Evolutionary conservation across 2,888 invertebrate species (phyloP), one percentile per base, ranked within the genome.

Genomic region (Agonum fuliginosum): DNA sequence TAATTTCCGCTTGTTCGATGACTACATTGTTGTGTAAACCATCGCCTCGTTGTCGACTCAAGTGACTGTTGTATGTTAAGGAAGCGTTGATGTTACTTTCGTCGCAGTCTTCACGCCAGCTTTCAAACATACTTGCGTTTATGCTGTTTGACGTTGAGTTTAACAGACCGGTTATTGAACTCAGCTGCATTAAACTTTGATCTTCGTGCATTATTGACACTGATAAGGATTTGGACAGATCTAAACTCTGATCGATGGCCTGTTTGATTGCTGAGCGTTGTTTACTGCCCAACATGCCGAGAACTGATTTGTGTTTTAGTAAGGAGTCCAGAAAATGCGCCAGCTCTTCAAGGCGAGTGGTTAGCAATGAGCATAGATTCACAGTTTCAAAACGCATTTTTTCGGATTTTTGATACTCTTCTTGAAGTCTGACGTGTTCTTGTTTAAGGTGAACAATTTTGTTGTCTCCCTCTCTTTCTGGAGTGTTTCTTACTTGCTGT

Each of bases 311-410:
- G 81, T 92, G 90, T 77, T 89, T 89, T 20, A 93, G 84, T 34
- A 93, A 85, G 78, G 91, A 91, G 80, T 92, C 91, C 80, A 93
- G 85, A 83, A 93, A 93, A 81, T 89, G 88, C 0, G 92, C 91
- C 78, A 93, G 85, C 81, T 93, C 93, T 85, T 92, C 91, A 67
- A 93, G 86, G 34, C 92, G 88, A 2, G 87, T 88, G 20, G 91
- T 90, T 48, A 93, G 84, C 76, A 91, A 82, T 74, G 85, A 81
- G 79, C 89, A 89, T 8, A 88, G 86, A 78, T 88, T 86, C 65
- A 84, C 84, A 1, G 86, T 84, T 80, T 88, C 87, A 8, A 81
- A 79, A n/a, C 87, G 82, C 22, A 86, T 80, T 58, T 82, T 84
- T 80, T 88, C 88, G 12, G 85, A 86, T 34, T 82, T 83, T 43